Evolutionary conservation across 2,797 vertebrate species (phyloP).

Genomic region (Crypturellus tataupa): DNA sequence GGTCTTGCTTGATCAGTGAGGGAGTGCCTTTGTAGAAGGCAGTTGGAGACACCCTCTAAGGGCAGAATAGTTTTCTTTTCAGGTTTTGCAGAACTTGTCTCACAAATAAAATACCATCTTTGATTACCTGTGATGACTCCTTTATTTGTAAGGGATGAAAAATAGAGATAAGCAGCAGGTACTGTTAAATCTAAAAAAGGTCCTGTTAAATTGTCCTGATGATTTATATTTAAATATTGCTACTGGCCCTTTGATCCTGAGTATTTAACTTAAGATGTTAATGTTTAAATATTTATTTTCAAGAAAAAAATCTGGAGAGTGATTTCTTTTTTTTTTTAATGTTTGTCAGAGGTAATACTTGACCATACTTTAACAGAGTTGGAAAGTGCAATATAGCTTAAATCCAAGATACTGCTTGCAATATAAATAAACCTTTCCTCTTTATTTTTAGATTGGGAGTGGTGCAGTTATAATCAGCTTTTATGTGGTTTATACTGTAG

Average conservation of each 20-base stretch:
- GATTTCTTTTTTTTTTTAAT: constrained; percentile 15
- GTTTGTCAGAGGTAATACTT: constrained; percentile 31
- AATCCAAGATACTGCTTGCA: constrained; percentile 39
- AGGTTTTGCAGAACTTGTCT: background rate
- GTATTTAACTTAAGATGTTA: background rate
- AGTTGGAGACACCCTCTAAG: background rate
- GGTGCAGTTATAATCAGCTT: constrained; percentile 58
- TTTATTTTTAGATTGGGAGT: constrained; percentile 72
- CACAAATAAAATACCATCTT: background rate
- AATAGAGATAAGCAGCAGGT: background rate
- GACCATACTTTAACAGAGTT: background rate
- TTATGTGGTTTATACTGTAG: constrained; percentile 49
- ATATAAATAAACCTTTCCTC: constrained; percentile 68
- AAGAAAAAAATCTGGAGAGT: background rate
- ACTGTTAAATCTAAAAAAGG: background rate
- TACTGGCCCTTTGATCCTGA: background rate
- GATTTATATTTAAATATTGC: background rate
- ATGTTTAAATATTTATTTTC: background rate
- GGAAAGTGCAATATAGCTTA: constrained; percentile 33
- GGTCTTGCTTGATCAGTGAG: background rate
- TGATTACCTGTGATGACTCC: background rate
- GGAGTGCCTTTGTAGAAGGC: background rate
- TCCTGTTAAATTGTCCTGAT: accelerated
- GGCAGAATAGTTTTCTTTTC: background rate
- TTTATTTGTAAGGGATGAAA: background rate